Evolutionary conservation across 1,140 invertebrate species (phyloP).

Genomic region (Pantala flavescens): DNA sequence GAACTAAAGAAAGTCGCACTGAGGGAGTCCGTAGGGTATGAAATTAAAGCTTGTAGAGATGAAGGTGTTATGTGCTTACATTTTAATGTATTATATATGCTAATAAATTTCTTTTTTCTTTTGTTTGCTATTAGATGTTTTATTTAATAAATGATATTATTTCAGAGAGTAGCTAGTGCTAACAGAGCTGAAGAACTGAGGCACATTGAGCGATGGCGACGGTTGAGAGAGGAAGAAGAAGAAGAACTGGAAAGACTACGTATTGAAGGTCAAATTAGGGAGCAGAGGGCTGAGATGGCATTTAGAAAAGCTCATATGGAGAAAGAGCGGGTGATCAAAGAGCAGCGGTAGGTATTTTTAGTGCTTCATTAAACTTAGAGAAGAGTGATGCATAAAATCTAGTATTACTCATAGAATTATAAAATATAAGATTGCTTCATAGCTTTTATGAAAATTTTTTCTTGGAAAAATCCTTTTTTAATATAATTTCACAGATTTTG

Average conservation of each 20-base stretch:
- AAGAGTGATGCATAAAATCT: no score
- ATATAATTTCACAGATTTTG: no score
- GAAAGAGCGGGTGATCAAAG: slow-evolving; percentile 26
- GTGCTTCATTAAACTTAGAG: background rate
- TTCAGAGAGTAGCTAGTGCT: slow-evolving; percentile 26
- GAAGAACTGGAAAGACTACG: slow-evolving; percentile 18
- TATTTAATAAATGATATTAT: no score
- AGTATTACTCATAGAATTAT: no score
- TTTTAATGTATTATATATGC: background rate
- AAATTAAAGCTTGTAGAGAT: no score
- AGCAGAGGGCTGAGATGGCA: slow-evolving; percentile 23
- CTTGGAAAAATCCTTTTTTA: no score
- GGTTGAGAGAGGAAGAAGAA: slow-evolving; percentile 22
- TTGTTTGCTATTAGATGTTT: no score
- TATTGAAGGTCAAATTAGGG: slow-evolving; percentile 19
- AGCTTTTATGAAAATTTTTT: no score
- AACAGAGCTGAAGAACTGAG: slow-evolving; percentile 24
- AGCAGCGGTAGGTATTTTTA: slow-evolving; percentile 25
- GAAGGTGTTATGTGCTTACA: background rate
- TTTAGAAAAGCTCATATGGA: slow-evolving; percentile 21
- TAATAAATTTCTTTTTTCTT: no score
- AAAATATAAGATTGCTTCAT: no score
- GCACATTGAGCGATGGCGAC: slow-evolving; percentile 23
- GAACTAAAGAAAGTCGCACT: slow-evolving; percentile 15
- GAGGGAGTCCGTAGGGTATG: slow-evolving; percentile 21